Conservation (phyloP, 2,797 vertebrate species). For the Rhinophrynus dorsalis region DNA sequence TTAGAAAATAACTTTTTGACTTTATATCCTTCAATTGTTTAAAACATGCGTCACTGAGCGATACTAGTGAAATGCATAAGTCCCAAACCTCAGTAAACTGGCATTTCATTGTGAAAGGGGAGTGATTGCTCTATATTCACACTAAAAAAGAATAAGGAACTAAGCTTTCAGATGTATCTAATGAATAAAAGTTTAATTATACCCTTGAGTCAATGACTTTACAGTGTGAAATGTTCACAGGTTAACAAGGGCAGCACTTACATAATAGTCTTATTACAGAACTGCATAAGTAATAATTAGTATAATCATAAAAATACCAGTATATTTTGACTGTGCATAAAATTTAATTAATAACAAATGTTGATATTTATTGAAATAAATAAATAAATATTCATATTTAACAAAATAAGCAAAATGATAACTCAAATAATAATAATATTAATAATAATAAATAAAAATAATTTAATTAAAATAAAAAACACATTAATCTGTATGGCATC, state of each 20-base stretch:
- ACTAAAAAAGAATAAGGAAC: constrained; percentile 90
- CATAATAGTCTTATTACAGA: constrained; percentile 27
- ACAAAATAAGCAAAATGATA: too few relatives aligned
- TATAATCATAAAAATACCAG: not conserved
- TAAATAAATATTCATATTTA: too few relatives aligned
- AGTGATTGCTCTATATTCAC: constrained; percentile 89
- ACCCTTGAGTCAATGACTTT: constrained; percentile 87
- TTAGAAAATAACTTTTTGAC: constrained; percentile 82
- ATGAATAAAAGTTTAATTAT: constrained; percentile 87
- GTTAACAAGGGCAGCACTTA: constrained; percentile 85
- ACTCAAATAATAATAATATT: too few relatives aligned
- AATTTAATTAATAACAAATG: too few relatives aligned
- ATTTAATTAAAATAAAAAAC: too few relatives aligned
- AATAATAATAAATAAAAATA: too few relatives aligned
- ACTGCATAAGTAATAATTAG: not conserved
- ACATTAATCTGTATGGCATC: too few relatives aligned
- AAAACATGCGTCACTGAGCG: constrained; percentile 85
- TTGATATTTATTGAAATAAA: too few relatives aligned
- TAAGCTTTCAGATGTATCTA: constrained; percentile 91
- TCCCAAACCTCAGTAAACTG: constrained; percentile 69
- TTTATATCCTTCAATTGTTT: constrained; percentile 99
- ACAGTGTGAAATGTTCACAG: constrained; percentile 92
- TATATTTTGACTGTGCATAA: too few relatives aligned
- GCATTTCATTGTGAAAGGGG: constrained; percentile 80
- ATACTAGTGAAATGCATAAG: constrained; percentile 71